These are phyloP conservation scores for Euwallacea fornicatus DNA, from an alignment of 1,140 invertebrate species.

Conservation along the genomic window DNA sequence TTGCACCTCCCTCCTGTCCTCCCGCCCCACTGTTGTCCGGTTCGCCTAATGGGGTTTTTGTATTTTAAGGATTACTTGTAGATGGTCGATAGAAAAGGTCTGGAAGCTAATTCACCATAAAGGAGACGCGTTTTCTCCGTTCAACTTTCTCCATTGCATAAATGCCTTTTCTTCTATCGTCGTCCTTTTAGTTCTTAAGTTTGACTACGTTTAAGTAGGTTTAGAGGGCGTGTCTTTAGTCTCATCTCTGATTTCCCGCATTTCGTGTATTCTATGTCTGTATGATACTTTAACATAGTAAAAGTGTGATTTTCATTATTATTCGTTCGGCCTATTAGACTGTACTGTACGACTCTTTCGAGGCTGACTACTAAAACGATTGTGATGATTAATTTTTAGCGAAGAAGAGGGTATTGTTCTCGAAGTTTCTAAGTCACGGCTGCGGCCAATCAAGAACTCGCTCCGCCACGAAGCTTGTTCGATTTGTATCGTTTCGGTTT, in stretches of 20 bases:
- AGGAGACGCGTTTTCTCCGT: neutral
- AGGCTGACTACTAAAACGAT: slow-evolving; percentile 15
- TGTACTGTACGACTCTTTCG: neutral
- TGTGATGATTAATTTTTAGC: slow-evolving; percentile 22
- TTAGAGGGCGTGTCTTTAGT: no score
- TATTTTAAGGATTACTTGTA: slow-evolving; percentile 35
- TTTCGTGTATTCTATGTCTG: neutral
- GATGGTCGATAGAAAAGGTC: slow-evolving; percentile 33
- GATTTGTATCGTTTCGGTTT: neutral
- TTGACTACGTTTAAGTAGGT: no score
- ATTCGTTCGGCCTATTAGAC: neutral
- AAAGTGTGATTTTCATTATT: neutral
- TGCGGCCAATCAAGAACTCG: no score
- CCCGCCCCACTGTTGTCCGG: slow-evolving; percentile 5
- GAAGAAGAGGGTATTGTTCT: slow-evolving; percentile 24
- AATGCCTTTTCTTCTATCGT: no score
- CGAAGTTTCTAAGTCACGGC: neutral
- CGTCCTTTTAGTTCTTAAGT: no score
- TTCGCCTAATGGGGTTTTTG: slow-evolving; percentile 15
- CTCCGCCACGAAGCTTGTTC: no score
- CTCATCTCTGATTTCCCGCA: no score
- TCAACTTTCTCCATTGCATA: neutral
- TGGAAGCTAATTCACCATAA: neutral
- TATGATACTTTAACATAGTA: neutral
- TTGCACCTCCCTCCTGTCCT: neutral